phyloP scores from a whole-genome alignment of 2,888 invertebrate genomes.

The Onchidella celtica region DNA sequence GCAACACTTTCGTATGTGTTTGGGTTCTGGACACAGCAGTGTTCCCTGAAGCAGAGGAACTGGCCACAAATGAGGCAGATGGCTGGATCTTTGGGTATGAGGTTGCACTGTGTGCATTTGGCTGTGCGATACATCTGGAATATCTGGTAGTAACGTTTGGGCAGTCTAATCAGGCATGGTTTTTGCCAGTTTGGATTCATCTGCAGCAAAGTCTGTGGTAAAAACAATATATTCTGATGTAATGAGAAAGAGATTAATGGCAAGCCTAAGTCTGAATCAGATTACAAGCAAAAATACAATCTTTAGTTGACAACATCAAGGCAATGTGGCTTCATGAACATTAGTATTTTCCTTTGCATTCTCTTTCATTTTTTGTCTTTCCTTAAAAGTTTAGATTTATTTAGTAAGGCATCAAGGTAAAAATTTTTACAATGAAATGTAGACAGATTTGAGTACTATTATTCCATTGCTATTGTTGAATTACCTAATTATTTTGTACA shows the following conservation, averaged over 20 bases:
- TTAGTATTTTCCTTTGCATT: no score
- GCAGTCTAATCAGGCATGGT: conserved; percentile 91
- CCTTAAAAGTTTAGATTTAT: no score
- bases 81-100: conserved; percentile 93
- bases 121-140: conserved; percentile 95
- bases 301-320: no score
- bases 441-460: no score
- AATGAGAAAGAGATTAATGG: background rate
- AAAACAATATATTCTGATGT: background rate
- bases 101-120: conserved; percentile 92
- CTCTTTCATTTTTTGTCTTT: no score
- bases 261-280: no score
- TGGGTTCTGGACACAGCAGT: conserved; percentile 83
- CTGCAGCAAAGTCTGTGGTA: conserved; percentile 67
- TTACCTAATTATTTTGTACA: no score
- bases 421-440: no score
- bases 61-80: conserved; percentile 96
- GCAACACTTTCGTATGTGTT: conserved; percentile 90
- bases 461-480: no score
- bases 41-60: conserved; percentile 88
- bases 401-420: no score
- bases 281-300: no score
- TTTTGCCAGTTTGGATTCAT: conserved; percentile 82
- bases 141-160: conserved; percentile 94
- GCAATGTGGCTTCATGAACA: no score